Conservation (phyloP, 2,113 vertebrate genomes). For the Leucopsar rothschildi region DNA sequence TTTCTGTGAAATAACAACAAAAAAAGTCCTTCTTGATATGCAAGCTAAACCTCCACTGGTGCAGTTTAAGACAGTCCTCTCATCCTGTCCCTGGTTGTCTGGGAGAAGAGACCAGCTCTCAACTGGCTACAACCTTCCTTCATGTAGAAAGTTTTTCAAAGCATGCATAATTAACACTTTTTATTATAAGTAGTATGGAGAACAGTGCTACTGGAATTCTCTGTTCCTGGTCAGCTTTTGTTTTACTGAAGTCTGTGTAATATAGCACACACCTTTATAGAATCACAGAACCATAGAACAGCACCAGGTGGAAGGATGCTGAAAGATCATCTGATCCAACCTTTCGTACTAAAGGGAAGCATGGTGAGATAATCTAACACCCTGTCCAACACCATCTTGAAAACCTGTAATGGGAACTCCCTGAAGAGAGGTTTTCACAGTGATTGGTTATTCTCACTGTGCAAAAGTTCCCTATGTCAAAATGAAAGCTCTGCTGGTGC, state of each 20-base stretch:
- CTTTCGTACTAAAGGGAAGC: fast-evolving
- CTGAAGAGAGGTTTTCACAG: neutral
- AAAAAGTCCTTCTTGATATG: neutral
- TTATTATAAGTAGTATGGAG: neutral
- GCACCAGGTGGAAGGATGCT: neutral
- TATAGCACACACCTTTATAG: fast-evolving
- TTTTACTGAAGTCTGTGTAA: neutral
- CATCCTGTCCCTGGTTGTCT: neutral
- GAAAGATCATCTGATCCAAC: neutral
- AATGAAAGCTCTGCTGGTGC: neutral
- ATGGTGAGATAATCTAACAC: neutral
- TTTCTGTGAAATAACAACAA: neutral
- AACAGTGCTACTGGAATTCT: fast-evolving
- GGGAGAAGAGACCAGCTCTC: neutral
- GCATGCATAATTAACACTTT: neutral
- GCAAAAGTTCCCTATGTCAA: neutral
- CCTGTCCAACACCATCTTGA: neutral
- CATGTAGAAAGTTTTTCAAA: neutral
- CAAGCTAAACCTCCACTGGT: neutral
- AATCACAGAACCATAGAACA: neutral
- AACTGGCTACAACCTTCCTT: neutral
- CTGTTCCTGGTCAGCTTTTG: neutral
- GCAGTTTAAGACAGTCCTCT: neutral
- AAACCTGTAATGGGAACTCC: neutral
- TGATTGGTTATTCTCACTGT: neutral